These are phyloP conservation scores for Salticus scenicus DNA, from an alignment of 2,888 invertebrate genomes.

Conservation along the genomic window DNA sequence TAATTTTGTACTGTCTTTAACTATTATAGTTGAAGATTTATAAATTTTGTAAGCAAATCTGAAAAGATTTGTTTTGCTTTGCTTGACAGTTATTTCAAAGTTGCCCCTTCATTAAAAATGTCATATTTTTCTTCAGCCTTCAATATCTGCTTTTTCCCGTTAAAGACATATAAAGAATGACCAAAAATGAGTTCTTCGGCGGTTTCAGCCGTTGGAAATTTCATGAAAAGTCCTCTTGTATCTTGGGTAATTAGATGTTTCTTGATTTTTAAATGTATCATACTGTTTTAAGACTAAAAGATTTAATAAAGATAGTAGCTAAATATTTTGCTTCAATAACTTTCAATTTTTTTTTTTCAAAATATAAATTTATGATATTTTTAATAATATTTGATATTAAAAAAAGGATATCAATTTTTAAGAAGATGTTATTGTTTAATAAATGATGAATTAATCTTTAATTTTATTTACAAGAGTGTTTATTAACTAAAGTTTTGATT, in stretches of 20 bases:
- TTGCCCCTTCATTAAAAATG: constrained; percentile 23
- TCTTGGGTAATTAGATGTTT: constrained; percentile 65
- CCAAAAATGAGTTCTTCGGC: constrained; percentile 60
- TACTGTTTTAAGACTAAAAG: background rate
- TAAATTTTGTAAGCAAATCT: background rate
- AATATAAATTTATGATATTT: background rate
- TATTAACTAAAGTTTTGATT: no score
- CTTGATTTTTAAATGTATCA: background rate
- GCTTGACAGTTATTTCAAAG: background rate
- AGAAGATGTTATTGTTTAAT: no score
- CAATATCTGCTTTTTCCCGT: constrained; percentile 39
- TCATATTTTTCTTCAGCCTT: constrained; percentile 36
- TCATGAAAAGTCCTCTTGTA: constrained; percentile 70
- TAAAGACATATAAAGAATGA: constrained; percentile 58
- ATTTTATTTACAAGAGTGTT: no score
- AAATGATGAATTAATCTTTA: no score
- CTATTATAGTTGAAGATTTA: background rate
- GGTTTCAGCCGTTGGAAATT: constrained; percentile 63
- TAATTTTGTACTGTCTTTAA: no score
- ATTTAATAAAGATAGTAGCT: no score
- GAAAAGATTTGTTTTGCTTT: constrained; percentile 20
- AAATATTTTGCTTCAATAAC: no score
- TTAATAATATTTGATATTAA: background rate
- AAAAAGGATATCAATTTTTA: no score
- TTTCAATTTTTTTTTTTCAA: background rate